phyloP scores from a whole-genome alignment of 2,888 invertebrate genomes.

The Drosophila paucipuncta region DNA sequence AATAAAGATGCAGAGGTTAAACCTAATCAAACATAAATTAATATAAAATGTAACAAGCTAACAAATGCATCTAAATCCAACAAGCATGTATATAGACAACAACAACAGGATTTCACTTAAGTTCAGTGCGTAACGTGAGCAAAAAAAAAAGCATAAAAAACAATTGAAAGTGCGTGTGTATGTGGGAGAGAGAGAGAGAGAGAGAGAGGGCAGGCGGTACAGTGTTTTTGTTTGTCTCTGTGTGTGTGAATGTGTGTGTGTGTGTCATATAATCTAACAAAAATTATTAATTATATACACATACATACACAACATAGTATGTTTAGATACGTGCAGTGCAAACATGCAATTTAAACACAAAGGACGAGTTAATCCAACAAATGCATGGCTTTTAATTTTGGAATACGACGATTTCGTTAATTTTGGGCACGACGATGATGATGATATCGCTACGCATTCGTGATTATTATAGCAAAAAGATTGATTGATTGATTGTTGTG shows the following conservation, averaged over 20 bases:
- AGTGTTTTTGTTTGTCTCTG: constrained; percentile 34
- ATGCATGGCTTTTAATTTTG: constrained; percentile 39
- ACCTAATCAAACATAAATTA: constrained; percentile 31
- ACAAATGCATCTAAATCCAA: constrained; percentile 21
- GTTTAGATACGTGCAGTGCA: constrained; percentile 41
- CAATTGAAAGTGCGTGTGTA: constrained; percentile 32
- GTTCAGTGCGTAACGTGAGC: constrained; percentile 37
- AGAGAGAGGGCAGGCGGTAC: constrained; percentile 31
- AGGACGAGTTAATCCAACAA: constrained; percentile 52
- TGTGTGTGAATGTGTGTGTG: constrained; percentile 38
- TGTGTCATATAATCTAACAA: constrained; percentile 45
- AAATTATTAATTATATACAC: constrained; percentile 12
- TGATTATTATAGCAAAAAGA: constrained; percentile 44
- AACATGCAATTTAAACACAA: constrained; percentile 67
- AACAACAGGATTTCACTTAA: constrained; percentile 26
- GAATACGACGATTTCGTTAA: constrained; percentile 35
- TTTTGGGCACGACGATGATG: constrained; percentile 45
- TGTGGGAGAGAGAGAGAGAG: neutral
- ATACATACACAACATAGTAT: constrained; percentile 19
- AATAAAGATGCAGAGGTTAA: constrained; percentile 60
- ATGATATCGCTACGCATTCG: constrained; percentile 45
- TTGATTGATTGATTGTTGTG: constrained; percentile 35
- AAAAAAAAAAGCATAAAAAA: constrained; percentile 20
- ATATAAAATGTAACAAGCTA: constrained; percentile 35
- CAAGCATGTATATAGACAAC: constrained; percentile 22